Evolutionary conservation across 2,797 vertebrate genomes (phyloP).

Genomic region (Glyptemys insculpta): DNA sequence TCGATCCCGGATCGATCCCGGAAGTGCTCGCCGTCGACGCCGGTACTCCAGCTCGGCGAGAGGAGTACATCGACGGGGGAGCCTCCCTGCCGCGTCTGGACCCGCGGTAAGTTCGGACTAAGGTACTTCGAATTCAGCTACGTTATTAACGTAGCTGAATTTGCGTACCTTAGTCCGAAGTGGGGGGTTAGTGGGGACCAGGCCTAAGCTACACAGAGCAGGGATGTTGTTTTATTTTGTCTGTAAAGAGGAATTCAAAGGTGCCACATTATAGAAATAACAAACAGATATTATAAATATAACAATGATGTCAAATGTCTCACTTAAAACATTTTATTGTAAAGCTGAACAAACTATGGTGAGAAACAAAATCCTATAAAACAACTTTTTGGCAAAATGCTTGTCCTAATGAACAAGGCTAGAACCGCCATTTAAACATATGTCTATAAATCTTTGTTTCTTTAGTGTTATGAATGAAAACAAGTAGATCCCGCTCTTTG

Average conservation of each 20-base stretch:
- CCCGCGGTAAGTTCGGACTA: too few species aligned
- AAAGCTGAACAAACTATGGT: neutral
- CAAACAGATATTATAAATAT: neutral
- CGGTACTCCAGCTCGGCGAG: too few species aligned
- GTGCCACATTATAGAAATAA: neutral
- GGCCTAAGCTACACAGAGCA: neutral
- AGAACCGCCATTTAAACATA: neutral
- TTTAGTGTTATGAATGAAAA: neutral
- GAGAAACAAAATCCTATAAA: neutral
- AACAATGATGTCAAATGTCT: neutral
- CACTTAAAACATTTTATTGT: neutral
- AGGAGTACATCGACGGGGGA: too few species aligned
- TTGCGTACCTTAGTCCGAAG: too few species aligned
- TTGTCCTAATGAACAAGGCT: neutral
- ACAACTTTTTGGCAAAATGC: neutral
- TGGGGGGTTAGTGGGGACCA: too few species aligned
- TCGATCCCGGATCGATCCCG: too few species aligned
- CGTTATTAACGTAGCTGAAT: too few species aligned
- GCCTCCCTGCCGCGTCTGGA: too few species aligned
- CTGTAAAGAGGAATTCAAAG: neutral
- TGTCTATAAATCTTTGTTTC: neutral
- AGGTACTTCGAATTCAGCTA: too few species aligned
- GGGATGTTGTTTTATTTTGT: neutral
- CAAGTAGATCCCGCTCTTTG: neutral
- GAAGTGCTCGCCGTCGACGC: too few species aligned